Conservation (phyloP, 2,797 vertebrate genomes). For the Danio aesculapii region DNA sequence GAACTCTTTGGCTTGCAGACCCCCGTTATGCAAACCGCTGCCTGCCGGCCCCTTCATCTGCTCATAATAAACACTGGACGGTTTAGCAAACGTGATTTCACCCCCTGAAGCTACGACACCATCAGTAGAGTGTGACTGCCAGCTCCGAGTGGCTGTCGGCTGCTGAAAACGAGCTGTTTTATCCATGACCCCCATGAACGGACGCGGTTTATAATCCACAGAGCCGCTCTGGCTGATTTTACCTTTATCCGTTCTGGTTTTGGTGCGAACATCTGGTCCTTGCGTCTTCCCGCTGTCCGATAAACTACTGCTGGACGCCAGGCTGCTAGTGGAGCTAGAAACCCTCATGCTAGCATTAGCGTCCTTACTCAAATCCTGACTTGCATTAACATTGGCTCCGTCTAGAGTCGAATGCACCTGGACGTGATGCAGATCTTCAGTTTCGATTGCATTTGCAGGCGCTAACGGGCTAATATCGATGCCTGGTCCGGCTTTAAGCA, state of each 20-base stretch:
- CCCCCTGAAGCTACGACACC: constrained; percentile 72
- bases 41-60: constrained; percentile 76
- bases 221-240: constrained; percentile 67
- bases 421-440: constrained; percentile 67
- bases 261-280: constrained; percentile 87
- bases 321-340: constrained; percentile 87
- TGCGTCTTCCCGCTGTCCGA: constrained; percentile 85
- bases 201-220: constrained; percentile 87
- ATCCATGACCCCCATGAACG: constrained; percentile 97
- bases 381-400: constrained; percentile 62
- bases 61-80: constrained; percentile 75
- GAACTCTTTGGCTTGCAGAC: constrained; percentile 78
- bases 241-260: constrained; percentile 77
- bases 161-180: constrained; percentile 91
- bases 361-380: constrained; percentile 69
- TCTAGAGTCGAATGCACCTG: constrained; percentile 76
- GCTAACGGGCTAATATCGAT: constrained; percentile 81
- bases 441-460: constrained; percentile 66
- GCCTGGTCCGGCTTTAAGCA: constrained; percentile 77
- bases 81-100: constrained; percentile 81
- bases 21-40: constrained; percentile 83
- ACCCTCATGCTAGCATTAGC: constrained; percentile 81
- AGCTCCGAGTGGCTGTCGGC: constrained; percentile 75
- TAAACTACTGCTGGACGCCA: constrained; percentile 87
- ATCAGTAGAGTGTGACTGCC: constrained; percentile 85